A percentile compares a stretch with the other conserved stretches of the same genome.
Conservation (phyloP, 2,888 invertebrate genomes). For the Gisinianus flammeolus region DNA sequence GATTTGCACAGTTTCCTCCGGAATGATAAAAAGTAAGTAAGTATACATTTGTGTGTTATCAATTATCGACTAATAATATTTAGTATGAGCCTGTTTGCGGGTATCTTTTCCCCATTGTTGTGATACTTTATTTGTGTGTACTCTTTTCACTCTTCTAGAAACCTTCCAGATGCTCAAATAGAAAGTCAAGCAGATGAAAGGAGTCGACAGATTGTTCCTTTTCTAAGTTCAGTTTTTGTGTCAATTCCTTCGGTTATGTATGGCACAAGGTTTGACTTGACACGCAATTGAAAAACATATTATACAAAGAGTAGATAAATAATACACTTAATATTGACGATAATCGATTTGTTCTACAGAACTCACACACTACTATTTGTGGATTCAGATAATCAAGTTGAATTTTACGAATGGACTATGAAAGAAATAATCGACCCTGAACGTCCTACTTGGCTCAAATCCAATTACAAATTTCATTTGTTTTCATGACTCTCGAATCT, state of each 20-base stretch:
- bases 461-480: slow-evolving; percentile 20
- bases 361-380: slow-evolving; percentile 74
- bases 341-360: slow-evolving; percentile 62
- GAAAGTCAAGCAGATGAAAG: slow-evolving; percentile 37
- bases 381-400: slow-evolving; percentile 69
- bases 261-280: slow-evolving; percentile 46
- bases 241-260: slow-evolving; percentile 37
- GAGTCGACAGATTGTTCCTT: background rate
- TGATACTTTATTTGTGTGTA: too few relatives aligned
- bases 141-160: too few relatives aligned
- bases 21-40: slow-evolving; percentile 42
- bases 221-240: slow-evolving; percentile 45
- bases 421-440: slow-evolving; percentile 49
- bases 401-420: slow-evolving; percentile 72
- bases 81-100: background rate
- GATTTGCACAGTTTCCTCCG: slow-evolving; percentile 47
- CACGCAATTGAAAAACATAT: background rate
- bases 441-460: slow-evolving; percentile 15
- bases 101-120: too few relatives aligned
- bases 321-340: slow-evolving; percentile 25
- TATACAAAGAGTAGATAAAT: background rate
- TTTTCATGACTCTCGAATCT: background rate
- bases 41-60: background rate
- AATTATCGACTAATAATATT: background rate
- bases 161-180: slow-evolving; percentile 46